Evolutionary conservation across 2,888 invertebrate species (phyloP).

Genomic region (Hydraecia micacea): DNA sequence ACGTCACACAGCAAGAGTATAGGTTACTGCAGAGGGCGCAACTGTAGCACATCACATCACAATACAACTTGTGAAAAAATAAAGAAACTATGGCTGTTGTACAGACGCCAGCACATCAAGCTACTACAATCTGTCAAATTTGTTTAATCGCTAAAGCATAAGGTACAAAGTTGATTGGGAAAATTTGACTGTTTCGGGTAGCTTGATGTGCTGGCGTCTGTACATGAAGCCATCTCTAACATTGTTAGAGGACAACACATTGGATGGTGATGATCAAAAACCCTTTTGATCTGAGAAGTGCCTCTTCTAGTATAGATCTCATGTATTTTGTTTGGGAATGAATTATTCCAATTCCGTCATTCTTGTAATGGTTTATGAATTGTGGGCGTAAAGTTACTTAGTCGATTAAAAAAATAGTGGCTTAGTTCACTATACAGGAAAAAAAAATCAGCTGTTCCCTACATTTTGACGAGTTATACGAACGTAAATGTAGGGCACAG

Average conservation of each 20-base stretch:
- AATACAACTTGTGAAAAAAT: background rate
- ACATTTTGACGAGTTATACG: too few species aligned
- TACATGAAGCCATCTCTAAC: constrained; percentile 3
- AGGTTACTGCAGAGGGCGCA: constrained; percentile 77
- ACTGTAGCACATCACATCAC: constrained; percentile 50
- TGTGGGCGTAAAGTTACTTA: too few species aligned
- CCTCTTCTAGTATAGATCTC: constrained; percentile 21
- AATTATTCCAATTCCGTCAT: constrained; percentile 22
- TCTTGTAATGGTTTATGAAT: background rate
- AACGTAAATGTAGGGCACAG: too few species aligned
- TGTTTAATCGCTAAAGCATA: too few species aligned
- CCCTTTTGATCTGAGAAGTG: background rate
- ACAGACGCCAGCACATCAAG: too few species aligned
- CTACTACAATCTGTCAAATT: too few species aligned
- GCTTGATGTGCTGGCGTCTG: too few species aligned
- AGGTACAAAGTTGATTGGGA: too few species aligned
- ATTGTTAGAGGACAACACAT: constrained; percentile 5
- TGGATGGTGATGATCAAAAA: constrained; percentile 11
- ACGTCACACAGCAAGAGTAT: constrained; percentile 77
- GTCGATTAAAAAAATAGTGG: background rate
- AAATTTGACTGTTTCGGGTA: too few species aligned
- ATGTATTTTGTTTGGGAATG: constrained; percentile 6
- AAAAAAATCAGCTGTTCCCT: too few species aligned
- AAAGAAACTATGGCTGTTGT: background rate
- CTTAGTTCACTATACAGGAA: background rate